These are phyloP conservation scores for Seladonia tumulorum DNA, from an alignment of 2,888 invertebrate species.

Conservation along the genomic window DNA sequence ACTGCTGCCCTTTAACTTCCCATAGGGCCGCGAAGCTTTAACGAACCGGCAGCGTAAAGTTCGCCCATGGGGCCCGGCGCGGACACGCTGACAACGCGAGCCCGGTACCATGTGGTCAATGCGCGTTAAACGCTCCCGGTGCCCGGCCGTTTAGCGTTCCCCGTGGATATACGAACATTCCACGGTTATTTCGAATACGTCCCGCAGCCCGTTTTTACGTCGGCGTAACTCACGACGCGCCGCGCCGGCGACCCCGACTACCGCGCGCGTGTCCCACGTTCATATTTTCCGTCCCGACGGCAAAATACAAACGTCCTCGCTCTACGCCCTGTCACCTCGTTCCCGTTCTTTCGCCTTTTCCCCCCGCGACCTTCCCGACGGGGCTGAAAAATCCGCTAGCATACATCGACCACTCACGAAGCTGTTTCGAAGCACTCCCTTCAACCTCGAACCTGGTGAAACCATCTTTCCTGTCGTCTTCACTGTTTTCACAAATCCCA, in stretches of 20 bases:
- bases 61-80: constrained; percentile 21
- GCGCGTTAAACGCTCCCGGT: constrained; percentile 62
- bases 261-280: constrained; percentile 16
- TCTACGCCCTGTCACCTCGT: constrained; percentile 9
- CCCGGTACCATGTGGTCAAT: constrained; percentile 71
- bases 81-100: constrained; percentile 68
- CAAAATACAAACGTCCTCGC: constrained; percentile 36
- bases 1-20: constrained; percentile 61
- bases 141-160: constrained; percentile 68
- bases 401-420: constrained; percentile 6
- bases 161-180: constrained; percentile 65
- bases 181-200: constrained; percentile 71
- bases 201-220: constrained; percentile 63
- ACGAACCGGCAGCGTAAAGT: constrained; percentile 64
- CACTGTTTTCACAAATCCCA: neutral
- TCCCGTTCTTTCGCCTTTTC: neutral
- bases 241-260: constrained; percentile 18
- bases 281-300: constrained; percentile 36
- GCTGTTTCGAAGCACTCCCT: neutral
- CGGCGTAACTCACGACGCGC: constrained; percentile 54
- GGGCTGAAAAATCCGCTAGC: constrained; percentile 3
- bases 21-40: constrained; percentile 52
- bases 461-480: neutral
- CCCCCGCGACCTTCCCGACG: neutral
- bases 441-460: neutral